These are phyloP conservation scores for Melangyna quadrimaculata DNA, from an alignment of 2,888 invertebrate species.

Conservation along the genomic window DNA sequence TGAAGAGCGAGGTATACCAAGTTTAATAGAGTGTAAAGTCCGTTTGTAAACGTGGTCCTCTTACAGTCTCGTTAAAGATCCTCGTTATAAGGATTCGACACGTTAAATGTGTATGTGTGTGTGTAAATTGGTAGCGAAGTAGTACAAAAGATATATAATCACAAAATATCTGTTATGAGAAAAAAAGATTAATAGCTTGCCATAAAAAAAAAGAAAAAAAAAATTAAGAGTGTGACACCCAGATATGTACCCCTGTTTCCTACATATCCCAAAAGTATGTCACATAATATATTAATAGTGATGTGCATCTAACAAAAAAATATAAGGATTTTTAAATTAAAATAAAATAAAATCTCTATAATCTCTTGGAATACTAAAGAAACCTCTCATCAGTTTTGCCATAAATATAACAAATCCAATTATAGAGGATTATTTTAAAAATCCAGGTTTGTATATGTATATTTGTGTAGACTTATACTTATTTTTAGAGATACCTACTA, in stretches of 20 bases:
- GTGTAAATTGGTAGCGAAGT: neutral
- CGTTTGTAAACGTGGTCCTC: conserved; percentile 38
- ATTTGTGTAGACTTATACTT: neutral
- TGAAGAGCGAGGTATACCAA: conserved; percentile 5
- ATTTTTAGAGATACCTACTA: neutral
- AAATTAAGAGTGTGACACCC: conserved; percentile 12
- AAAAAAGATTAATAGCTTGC: conserved; percentile 25
- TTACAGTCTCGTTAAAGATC: conserved; percentile 3
- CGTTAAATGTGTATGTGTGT: neutral
- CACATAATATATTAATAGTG: conserved; percentile 16
- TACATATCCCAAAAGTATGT: conserved; percentile 20
- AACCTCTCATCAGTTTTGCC: neutral
- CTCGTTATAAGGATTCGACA: neutral
- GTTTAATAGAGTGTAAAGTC: conserved; percentile 45
- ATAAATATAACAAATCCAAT: conserved; percentile 7
- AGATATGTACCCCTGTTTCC: conserved; percentile 24
- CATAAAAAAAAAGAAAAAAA: neutral
- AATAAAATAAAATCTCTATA: neutral
- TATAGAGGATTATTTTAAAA: conserved; percentile 21
- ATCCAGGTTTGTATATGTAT: conserved; percentile 16
- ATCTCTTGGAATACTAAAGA: neutral
- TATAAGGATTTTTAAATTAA: neutral
- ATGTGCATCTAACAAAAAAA: conserved; percentile 3
- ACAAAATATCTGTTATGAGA: conserved; percentile 4
- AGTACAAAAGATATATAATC: conserved; percentile 12